Evolutionary conservation across 2,113 vertebrate genomes (phyloP).

Genomic region (Electrona antarctica): DNA sequence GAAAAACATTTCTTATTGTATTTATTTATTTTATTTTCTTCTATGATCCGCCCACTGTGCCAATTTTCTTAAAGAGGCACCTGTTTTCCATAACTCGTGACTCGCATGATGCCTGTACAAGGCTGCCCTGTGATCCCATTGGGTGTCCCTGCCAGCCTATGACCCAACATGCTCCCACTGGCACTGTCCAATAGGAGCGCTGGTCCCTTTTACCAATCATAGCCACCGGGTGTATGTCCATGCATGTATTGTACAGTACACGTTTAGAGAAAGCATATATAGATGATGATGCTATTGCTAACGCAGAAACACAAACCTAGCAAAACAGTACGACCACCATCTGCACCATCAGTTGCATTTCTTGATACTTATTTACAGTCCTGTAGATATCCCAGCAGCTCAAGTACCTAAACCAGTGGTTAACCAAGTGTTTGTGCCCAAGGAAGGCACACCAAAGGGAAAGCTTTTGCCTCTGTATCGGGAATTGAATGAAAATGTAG

Average conservation of each 20-base stretch:
- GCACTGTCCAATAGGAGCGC: slow-evolving; percentile 82
- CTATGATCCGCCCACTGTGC: slow-evolving; percentile 77
- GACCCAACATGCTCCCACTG: slow-evolving; percentile 82
- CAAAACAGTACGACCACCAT: no score
- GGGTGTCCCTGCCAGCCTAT: slow-evolving; percentile 73
- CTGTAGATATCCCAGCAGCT: no score
- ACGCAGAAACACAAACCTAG: no score
- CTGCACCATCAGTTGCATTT: no score
- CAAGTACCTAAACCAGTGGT: no score
- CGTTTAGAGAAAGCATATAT: no score
- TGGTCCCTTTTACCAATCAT: slow-evolving; percentile 80
- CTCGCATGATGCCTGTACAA: slow-evolving; percentile 75
- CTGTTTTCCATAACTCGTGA: slow-evolving; percentile 80
- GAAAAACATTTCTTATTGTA: slow-evolving; percentile 39
- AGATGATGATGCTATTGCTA: no score
- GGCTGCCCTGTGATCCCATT: slow-evolving; percentile 41
- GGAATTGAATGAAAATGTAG: no score
- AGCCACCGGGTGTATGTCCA: slow-evolving; percentile 41
- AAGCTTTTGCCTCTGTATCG: no score
- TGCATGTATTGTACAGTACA: slow-evolving; percentile 9
- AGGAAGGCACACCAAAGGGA: no score
- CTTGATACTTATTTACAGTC: no score
- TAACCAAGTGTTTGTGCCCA: no score
- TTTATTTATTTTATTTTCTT: slow-evolving; percentile 63
- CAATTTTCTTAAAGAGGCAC: slow-evolving; percentile 74